Base-by-base conservation (phyloP, 2,888 invertebrate species). In the Clanis bilineata region DNA sequence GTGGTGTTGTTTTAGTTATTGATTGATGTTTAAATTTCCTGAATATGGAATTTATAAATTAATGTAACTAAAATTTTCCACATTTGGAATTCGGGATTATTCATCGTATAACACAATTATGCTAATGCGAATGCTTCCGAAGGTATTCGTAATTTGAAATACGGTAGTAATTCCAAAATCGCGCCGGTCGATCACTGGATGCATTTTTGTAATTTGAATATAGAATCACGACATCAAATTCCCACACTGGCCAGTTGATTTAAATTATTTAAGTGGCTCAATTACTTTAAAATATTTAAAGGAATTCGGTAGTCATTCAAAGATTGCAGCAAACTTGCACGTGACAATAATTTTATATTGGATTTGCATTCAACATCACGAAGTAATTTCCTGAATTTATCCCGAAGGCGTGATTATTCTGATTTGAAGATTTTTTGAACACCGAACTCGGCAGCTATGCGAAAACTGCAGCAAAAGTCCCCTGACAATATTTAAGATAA, bases 151-250 rank as follows among this genome's bases (percentile, higher is more conserved):
- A 51, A 60, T 60, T 38, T 18, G 23, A 56, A 61, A 56, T 59
- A 55, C 58, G 56, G 58, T 56, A 58, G 58, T 39, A 39, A 58
- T 61, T 58, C 32, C 10, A 58, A 61, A 38, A 57, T 61, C 18
- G 57, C 55, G 68, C 59, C 68, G 38, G 66, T 75, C 70, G 72
- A 76, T 76, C 72, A 76, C 70, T 58, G 56, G 62, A 54, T 63
- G 66, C 70, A 65, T 70, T 3, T n/a, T 59, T 38, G 21, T 15
- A 62, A 79, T 83, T 81, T 80, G 62, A 81, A 84, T 83, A 74
- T 72, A 59, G 74, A 70, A 72, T 69, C 85, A 83, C 81, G 84
- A 74, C 63, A 77, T 66, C 72, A 70, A 70, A 72, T 83, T 88
- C 87, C 74, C 86, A 88, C 86, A 79, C 45, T 51, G 38, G 15